Evolutionary conservation across 2,797 vertebrate species (phyloP), one percentile per base, ranked within the genome.

Genomic region (Gadopsis bispinosus): DNA sequence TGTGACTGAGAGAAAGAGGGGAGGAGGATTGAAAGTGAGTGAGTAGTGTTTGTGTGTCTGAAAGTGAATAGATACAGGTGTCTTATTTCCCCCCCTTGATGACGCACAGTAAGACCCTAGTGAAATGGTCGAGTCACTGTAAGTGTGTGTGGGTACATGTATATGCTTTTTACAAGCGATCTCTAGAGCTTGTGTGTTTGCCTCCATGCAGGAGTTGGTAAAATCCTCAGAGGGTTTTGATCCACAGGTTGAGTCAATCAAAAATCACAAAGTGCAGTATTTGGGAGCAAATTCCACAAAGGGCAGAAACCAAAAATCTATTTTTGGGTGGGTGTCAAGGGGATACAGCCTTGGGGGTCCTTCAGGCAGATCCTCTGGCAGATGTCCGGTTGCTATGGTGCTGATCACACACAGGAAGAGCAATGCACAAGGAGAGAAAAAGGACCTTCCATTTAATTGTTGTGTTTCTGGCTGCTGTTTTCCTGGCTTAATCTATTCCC

Each of bases 81-180:
- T 87, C 61, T 75, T 43, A 35, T 75, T 75, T 48, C 70, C 64
- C 56, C 56, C 73, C 70, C 84, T 75, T 73, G 83, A 90, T 93
- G 92, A 93, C 85, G 80, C 89, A 92, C 85, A 59, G 63, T 22
- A 65, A 59, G 81, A 84, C 85, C 86, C 87, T 45, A 31, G 89
- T 87, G 90, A 83, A 80, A 87, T 67, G 64, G 35, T 26, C 0
- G 1, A 67, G 71, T 60, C 5, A 12, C 45, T 63, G 64, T 33
- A 35, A 31, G 35, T 55, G 73, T 78, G 19, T 67, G 41, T 62
- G 50, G 31, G 26, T 56, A n/a, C n/a, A 47, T 75, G 65, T 69
- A n/a, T 61, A 43, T 80, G 71, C 80, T 81, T 77, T 69, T 81
- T 51, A 53, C 73, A 20, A 9, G 16, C 45, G 7, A 26, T 80